Conservation (phyloP, 2,888 invertebrate species). For the Sphaeridia pumilis region DNA sequence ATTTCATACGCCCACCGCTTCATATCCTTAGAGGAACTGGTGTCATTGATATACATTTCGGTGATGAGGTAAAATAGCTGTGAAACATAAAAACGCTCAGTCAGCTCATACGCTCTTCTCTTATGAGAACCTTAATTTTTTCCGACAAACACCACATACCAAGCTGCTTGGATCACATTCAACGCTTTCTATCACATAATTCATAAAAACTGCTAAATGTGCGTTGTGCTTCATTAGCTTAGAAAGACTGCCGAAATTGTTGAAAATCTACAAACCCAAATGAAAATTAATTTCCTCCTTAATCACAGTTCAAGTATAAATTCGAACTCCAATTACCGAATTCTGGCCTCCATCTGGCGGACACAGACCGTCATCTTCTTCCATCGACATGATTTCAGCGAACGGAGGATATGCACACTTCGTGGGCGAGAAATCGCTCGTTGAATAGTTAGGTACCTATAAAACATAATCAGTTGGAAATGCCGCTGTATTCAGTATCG, state of each 20-base stretch:
- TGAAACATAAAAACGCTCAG: constrained; percentile 7
- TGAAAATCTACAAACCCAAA: constrained; percentile 49
- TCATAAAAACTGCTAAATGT: constrained; percentile 87
- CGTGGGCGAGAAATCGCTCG: constrained; percentile 29
- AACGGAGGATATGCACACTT: constrained; percentile 21
- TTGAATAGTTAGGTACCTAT: constrained; percentile 26
- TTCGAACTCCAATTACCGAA: constrained; percentile 10
- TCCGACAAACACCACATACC: constrained; percentile 46
- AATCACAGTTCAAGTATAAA: background rate
- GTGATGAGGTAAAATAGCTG: constrained; percentile 83
- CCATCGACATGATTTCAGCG: constrained; percentile 72
- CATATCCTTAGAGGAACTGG: constrained; percentile 77
- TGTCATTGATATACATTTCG: constrained; percentile 68
- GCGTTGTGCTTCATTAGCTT: constrained; percentile 74
- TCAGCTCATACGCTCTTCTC: background rate
- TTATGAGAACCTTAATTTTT: background rate
- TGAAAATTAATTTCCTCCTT: background rate
- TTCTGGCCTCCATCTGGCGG: constrained; percentile 11
- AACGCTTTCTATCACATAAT: constrained; percentile 74
- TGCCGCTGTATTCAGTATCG: no score
- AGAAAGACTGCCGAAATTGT: constrained; percentile 74
- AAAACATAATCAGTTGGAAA: no score
- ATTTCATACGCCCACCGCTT: constrained; percentile 99
- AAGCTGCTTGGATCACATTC: constrained; percentile 60
- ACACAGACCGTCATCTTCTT: constrained; percentile 62